Conservation (phyloP, 2,113 vertebrate genomes). For the Leucosticte australis region DNA sequence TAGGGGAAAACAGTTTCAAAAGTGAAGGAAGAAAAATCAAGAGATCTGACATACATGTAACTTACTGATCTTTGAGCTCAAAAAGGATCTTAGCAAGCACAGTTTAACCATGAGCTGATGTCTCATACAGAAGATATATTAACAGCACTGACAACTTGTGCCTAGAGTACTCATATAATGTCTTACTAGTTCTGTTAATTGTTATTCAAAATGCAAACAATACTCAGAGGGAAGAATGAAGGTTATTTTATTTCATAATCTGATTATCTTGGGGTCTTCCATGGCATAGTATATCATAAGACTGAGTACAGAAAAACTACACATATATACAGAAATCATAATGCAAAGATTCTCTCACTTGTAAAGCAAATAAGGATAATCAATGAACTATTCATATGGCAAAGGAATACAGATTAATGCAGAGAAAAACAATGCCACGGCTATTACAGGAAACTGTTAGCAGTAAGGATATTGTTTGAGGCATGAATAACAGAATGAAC, state of each 20-base stretch:
- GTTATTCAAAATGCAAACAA: constrained; percentile 35
- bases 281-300: background rate
- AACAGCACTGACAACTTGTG: background rate
- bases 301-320: background rate
- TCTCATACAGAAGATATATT: background rate
- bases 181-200: constrained; percentile 41
- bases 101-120: background rate
- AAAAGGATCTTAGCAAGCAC: background rate
- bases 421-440: background rate
- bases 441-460: background rate
- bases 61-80: constrained; percentile 18
- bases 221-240: background rate
- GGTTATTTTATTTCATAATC: background rate
- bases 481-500: background rate
- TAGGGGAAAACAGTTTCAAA: background rate
- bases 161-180: background rate
- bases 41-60: background rate
- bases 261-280: background rate
- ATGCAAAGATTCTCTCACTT: background rate
- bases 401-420: background rate
- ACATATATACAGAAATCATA: background rate
- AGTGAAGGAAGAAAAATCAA: background rate
- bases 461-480: background rate
- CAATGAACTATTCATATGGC: background rate
- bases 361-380: background rate